phyloP scores from a whole-genome alignment of 2,888 invertebrate genomes.

The Brenthis ino region DNA sequence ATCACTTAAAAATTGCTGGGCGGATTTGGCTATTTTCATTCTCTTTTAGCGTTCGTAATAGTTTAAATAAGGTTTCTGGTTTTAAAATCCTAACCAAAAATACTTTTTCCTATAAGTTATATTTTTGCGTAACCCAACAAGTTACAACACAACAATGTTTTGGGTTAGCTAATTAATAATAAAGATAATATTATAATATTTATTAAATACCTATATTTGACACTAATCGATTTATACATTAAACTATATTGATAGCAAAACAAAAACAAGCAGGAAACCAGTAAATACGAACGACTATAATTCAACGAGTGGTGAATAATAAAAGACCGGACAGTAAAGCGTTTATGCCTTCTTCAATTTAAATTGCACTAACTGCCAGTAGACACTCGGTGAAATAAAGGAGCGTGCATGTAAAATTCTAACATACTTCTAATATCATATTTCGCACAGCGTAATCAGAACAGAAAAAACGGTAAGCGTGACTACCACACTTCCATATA shows the following conservation, averaged over 20 bases:
- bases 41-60: too few species aligned
- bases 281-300: conserved; percentile 51
- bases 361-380: conserved; percentile 58
- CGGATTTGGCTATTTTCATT: too few species aligned
- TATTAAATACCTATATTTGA: background rate
- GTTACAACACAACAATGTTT: background rate
- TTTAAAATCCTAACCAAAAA: too few species aligned
- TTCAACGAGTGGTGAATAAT: conserved; percentile 61
- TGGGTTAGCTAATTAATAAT: background rate
- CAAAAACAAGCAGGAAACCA: conserved; percentile 49
- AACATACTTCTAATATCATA: conserved; percentile 17
- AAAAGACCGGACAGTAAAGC: conserved; percentile 57
- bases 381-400: conserved; percentile 35
- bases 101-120: too few species aligned
- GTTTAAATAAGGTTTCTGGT: too few species aligned
- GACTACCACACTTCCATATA: conserved; percentile 29
- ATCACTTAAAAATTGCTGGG: too few species aligned
- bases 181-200: background rate
- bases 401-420: conserved; percentile 26
- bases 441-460: conserved; percentile 34
- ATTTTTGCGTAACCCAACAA: too few species aligned
- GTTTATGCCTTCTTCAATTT: conserved; percentile 58
- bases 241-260: conserved; percentile 24
- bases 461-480: conserved; percentile 33
- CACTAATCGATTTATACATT: conserved; percentile 5